Evolutionary conservation across 2,797 vertebrate species (phyloP).

Genomic region (Acridotheres tristis): DNA sequence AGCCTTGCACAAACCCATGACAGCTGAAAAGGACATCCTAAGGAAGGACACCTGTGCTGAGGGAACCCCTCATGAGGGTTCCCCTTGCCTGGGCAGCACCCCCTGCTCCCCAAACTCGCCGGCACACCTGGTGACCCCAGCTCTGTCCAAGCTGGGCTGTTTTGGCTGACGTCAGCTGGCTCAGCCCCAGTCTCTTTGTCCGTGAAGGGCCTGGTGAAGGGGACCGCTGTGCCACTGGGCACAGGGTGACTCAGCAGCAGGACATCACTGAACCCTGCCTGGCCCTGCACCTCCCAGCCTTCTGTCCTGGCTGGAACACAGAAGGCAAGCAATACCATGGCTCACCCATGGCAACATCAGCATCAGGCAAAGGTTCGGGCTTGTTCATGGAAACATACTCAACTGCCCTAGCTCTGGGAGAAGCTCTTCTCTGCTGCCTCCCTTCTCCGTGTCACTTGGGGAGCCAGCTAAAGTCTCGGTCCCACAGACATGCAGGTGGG

Average conservation of each 20-base stretch:
- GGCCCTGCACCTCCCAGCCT: background rate
- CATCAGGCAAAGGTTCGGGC: background rate
- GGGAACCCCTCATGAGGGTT: fast-evolving
- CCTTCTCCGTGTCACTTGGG: background rate
- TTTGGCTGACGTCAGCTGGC: background rate
- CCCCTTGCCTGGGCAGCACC: background rate
- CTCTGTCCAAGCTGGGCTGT: background rate
- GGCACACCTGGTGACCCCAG: background rate
- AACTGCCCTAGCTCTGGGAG: background rate
- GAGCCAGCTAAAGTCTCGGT: background rate
- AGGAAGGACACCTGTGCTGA: background rate
- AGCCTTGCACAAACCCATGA: background rate
- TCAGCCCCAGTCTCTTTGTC: background rate
- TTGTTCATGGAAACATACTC: background rate
- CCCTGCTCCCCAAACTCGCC: background rate
- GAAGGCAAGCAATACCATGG: background rate
- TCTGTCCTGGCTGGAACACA: background rate
- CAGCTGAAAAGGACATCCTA: background rate
- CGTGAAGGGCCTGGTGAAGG: background rate
- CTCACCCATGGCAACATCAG: background rate
- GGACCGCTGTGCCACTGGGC: background rate
- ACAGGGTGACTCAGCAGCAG: slow-evolving; percentile 4
- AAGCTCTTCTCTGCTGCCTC: background rate
- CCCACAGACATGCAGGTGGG: background rate
- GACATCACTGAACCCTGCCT: background rate